Base-by-base conservation (phyloP, 2,888 invertebrate genomes). In the Metellina segmentata region DNA sequence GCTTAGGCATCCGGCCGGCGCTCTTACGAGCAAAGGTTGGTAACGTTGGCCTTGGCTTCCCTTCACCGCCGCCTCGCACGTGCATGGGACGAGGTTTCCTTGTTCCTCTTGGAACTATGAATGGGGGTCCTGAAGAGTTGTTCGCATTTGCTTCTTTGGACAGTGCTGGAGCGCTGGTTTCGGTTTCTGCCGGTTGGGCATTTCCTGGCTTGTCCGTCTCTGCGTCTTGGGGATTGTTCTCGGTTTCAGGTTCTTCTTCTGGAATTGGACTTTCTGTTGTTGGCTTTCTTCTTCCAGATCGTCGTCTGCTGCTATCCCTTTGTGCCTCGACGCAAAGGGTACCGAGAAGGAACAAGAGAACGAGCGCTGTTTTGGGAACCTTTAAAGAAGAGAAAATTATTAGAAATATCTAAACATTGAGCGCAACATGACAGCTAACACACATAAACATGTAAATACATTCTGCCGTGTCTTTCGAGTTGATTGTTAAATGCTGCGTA, bases 41-140 rank as follows among this genome's bases (percentile, higher is more conserved):
- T 11, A 91, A 9, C 8, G 91, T 91, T 16, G 91, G 91, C 49
- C 78, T 75, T 61, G 91, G 87, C 13, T 78, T 77, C 13, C 51
- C 6, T 83, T 87, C 82, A 49, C 86, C 87, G 52, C n/a, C 82
- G 8, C 52, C 72, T 8, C 90, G 69, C 8, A 86, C 75, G 6
- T 85, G 79, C 83, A 81, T 78, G 8, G 91, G 91, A 49, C 91
- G 81, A 4, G 91, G 91, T 72, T 91, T 91, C 19, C 91, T 82
- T 5, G 87, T 91, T 52, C 87, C 91, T 79, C 91, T 61, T 49
- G 91, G 91, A 20, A 88, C 72, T 69, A 91, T 83, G 19, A 83
- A 91, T 2, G 85, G 91, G 20, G 91, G 91, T 11, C 91, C 91
- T 7, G 83, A 77, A 34, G 78, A 77, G 13, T 81, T 51, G n/a